A percentile compares a stretch with the other conserved stretches of the same genome.
These are phyloP conservation scores for Tetragnatha montana DNA, from an alignment of 2,888 invertebrate genomes.

Conservation along the genomic window DNA sequence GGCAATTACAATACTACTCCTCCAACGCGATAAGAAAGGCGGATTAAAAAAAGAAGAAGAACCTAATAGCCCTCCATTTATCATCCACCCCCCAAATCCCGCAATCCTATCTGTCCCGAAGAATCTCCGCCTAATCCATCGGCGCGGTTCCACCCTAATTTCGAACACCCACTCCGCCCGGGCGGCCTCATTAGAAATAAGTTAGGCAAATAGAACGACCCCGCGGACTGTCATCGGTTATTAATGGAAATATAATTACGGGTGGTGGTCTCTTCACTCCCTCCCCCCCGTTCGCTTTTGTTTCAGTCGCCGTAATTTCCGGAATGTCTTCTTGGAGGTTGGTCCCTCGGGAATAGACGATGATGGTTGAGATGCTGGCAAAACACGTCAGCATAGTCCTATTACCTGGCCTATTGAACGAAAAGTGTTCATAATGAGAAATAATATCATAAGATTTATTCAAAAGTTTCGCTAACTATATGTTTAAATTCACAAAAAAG, in stretches of 20 bases:
- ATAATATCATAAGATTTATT: too few species aligned
- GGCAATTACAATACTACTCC: conserved; percentile 8
- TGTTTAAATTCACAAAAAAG: too few species aligned
- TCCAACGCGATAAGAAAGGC: neutral
- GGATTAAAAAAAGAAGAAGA: conserved; percentile 25
- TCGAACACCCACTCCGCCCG: neutral
- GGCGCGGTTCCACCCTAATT: conserved; percentile 38
- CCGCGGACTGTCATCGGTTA: conserved; percentile 58
- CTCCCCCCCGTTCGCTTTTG: too few species aligned
- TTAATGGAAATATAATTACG: conserved; percentile 69
- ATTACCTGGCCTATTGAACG: too few species aligned
- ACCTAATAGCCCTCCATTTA: conserved; percentile 13
- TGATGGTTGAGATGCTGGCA: too few species aligned
- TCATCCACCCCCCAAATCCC: conserved; percentile 33
- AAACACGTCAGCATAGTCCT: too few species aligned
- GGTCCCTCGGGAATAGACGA: too few species aligned
- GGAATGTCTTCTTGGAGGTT: too few species aligned
- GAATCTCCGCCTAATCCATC: conserved; percentile 46
- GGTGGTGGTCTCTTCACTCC: neutral
- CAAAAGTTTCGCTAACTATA: too few species aligned
- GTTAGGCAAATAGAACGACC: conserved; percentile 55
- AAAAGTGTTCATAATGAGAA: too few species aligned
- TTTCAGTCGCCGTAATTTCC: too few species aligned
- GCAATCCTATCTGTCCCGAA: conserved; percentile 27
- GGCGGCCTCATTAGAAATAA: conserved; percentile 61